These are phyloP conservation scores for Bufotes viridis DNA, from an alignment of 2,797 vertebrate genomes.

Conservation along the genomic window DNA sequence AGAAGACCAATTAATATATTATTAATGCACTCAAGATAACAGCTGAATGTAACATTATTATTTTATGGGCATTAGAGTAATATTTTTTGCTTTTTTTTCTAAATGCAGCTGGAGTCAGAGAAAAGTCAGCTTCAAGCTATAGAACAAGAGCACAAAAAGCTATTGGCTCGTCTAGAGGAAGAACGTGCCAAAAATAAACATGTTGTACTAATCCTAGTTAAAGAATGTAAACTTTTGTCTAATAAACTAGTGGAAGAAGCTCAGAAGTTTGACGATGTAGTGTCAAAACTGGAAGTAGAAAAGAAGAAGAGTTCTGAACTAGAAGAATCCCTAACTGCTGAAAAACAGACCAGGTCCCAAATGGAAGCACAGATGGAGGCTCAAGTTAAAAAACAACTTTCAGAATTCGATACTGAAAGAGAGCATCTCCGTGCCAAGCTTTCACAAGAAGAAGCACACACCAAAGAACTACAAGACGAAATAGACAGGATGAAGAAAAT, in stretches of 20 bases:
- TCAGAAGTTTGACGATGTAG: slow-evolving; percentile 88
- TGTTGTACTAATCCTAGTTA: slow-evolving; percentile 93
- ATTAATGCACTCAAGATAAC: neutral
- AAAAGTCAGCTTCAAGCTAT: slow-evolving; percentile 91
- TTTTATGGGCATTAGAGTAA: neutral
- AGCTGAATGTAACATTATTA: neutral
- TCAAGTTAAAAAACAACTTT: slow-evolving; percentile 96
- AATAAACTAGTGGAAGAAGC: slow-evolving; percentile 90
- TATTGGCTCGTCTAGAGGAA: slow-evolving; percentile 89
- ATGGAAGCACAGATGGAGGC: slow-evolving; percentile 94
- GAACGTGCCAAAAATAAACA: slow-evolving; percentile 97
- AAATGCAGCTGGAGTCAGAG: slow-evolving; percentile 91
- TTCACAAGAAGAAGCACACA: slow-evolving; percentile 84
- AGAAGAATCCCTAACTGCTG: slow-evolving; percentile 83
- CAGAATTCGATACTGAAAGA: slow-evolving; percentile 92
- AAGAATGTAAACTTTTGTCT: slow-evolving; percentile 95
- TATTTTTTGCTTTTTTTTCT: slow-evolving; percentile 9
- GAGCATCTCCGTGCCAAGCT: slow-evolving; percentile 92
- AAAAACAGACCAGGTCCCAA: slow-evolving; percentile 85
- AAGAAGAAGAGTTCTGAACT: slow-evolving; percentile 78
- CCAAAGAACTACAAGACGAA: slow-evolving; percentile 82
- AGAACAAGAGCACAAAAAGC: slow-evolving; percentile 92
- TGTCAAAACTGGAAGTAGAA: slow-evolving; percentile 88
- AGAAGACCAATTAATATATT: neutral
- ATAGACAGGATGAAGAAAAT: slow-evolving; percentile 87